A percentile compares a stretch with the other conserved stretches of the same genome.
Evolutionary conservation across 1,140 invertebrate species (phyloP).

Genomic region (Ooceraea biroi): DNA sequence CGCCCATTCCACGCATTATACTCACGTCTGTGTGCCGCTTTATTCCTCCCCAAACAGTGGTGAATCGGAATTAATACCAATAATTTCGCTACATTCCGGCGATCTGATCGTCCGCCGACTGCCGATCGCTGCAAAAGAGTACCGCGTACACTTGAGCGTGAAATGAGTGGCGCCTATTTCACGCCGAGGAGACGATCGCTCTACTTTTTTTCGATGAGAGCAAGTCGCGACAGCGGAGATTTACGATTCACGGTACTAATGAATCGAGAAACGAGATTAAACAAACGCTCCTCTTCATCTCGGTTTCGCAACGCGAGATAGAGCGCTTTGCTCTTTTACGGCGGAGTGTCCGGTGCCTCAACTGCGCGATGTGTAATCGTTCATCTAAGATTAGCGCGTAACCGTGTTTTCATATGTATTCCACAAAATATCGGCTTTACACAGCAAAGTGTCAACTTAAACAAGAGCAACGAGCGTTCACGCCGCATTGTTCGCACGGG

Average conservation of each 20-base stretch:
- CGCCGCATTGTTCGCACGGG: constrained; percentile 25
- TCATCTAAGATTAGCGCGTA: background rate
- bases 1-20: constrained; percentile 16
- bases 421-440: constrained; percentile 4
- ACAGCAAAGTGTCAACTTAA: constrained; percentile 2
- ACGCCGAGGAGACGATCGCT: constrained; percentile 9
- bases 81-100: background rate
- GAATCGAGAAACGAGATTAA: constrained; percentile 41
- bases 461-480: constrained; percentile 32
- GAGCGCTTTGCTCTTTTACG: background rate
- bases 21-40: background rate
- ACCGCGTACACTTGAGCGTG: no score
- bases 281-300: constrained; percentile 23
- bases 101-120: background rate
- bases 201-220: background rate
- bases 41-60: background rate
- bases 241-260: constrained; percentile 1
- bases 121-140: no score
- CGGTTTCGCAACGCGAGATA: background rate
- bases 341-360: constrained; percentile 7
- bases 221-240: background rate
- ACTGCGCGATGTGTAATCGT: background rate
- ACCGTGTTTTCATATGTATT: constrained; percentile 9
- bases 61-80: background rate
- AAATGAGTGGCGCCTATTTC: background rate